Conservation (phyloP, 2,888 invertebrate genomes). For the Chamaedrilus cognettii region DNA sequence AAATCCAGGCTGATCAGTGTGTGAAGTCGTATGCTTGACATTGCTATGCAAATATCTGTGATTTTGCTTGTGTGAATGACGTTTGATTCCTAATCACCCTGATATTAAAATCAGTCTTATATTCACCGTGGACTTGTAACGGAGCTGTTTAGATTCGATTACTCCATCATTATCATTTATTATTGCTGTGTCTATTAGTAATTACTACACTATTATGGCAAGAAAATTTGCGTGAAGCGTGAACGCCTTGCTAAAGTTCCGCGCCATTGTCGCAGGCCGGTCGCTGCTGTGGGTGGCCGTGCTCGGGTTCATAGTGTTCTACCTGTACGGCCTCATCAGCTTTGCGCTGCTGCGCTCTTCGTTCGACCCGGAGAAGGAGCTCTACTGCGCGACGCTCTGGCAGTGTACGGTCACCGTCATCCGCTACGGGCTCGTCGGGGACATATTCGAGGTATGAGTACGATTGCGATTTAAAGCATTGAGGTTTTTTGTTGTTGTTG, state of each 20-base stretch:
- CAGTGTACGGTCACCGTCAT: slow-evolving; percentile 48
- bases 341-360: slow-evolving; percentile 54
- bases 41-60: too few relatives aligned
- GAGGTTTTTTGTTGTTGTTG: too few relatives aligned
- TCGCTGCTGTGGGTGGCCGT: slow-evolving; percentile 59
- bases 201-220: background rate
- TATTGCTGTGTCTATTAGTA: background rate
- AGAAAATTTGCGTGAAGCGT: background rate
- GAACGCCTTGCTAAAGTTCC: background rate
- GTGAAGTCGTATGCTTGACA: too few relatives aligned
- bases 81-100: background rate
- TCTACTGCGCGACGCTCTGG: slow-evolving; percentile 46
- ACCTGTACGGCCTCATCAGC: slow-evolving; percentile 58
- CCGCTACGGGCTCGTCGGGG: slow-evolving; percentile 46
- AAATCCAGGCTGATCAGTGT: too few relatives aligned
- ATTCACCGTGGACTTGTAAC: too few relatives aligned
- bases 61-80: too few relatives aligned
- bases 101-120: too few relatives aligned
- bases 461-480: background rate
- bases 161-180: background rate
- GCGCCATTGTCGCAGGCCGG: slow-evolving; percentile 45
- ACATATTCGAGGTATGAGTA: slow-evolving; percentile 44
- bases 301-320: slow-evolving; percentile 58
- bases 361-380: slow-evolving; percentile 38
- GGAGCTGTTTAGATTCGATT: too few relatives aligned